Percentiles rank a stretch among this genome's conserved stretches.
Conservation (phyloP, 2,113 vertebrate species). For the Blennius ocellaris region DNA sequence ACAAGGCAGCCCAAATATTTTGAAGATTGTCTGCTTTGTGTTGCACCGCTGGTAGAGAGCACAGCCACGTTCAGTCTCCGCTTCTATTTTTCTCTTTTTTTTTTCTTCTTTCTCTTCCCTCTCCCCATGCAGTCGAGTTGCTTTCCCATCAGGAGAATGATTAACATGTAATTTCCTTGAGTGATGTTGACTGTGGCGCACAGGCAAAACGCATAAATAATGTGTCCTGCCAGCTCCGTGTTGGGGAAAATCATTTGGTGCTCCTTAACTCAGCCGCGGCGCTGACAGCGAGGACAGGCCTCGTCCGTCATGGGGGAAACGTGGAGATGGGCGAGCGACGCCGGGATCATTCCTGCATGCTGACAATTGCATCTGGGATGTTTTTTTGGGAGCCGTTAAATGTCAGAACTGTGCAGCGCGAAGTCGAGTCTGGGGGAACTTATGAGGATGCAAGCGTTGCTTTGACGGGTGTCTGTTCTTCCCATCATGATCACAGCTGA, state of each 20-base stretch:
- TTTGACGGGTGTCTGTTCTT: slow-evolving; percentile 18
- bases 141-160: slow-evolving; percentile 65
- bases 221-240: slow-evolving; percentile 50
- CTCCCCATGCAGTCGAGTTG: slow-evolving; percentile 20
- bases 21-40: slow-evolving; percentile 36
- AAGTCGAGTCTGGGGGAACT: slow-evolving; percentile 18
- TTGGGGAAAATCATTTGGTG: slow-evolving; percentile 63
- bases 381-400: slow-evolving; percentile 30
- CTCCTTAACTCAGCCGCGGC: slow-evolving; percentile 64
- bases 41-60: slow-evolving; percentile 23
- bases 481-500: slow-evolving; percentile 35
- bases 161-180: slow-evolving; percentile 69
- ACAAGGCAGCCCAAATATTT: slow-evolving; percentile 44
- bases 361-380: slow-evolving; percentile 43
- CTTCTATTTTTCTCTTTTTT: slow-evolving; percentile 13
- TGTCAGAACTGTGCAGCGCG: slow-evolving; percentile 5
- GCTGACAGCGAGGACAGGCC: slow-evolving; percentile 67
- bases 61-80: slow-evolving; percentile 37
- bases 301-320: slow-evolving; percentile 47
- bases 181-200: slow-evolving; percentile 65
- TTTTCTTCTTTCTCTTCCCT: no score
- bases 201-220: slow-evolving; percentile 68
- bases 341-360: slow-evolving; percentile 14
- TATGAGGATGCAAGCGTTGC: not conserved
- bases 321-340: slow-evolving; percentile 42